Percentiles rank a stretch among this genome's conserved stretches.
Evolutionary conservation across 2,113 vertebrate species (phyloP).

Genomic region (Phrynosoma platyrhinos): DNA sequence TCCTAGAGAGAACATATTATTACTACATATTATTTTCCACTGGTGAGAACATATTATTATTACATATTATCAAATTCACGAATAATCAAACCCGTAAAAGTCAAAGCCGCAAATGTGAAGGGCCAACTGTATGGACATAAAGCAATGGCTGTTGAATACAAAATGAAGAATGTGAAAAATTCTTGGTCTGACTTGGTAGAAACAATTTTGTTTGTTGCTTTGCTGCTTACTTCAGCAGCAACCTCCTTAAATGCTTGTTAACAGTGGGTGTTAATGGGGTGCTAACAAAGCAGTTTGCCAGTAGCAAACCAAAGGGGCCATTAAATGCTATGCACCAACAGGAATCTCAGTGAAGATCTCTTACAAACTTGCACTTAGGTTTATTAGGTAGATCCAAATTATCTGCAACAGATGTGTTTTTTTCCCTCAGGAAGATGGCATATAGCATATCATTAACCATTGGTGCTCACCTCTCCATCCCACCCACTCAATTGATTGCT

Average conservation of each 20-base stretch:
- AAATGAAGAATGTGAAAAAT: background rate
- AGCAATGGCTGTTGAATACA: background rate
- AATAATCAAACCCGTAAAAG: too few relatives aligned
- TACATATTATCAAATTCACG: background rate
- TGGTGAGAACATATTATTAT: background rate
- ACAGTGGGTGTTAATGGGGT: background rate
- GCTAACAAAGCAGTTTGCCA: conserved; percentile 1
- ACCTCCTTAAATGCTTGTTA: background rate
- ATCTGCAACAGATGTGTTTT: background rate
- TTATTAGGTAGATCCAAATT: background rate
- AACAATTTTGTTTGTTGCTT: background rate
- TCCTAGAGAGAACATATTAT: too few relatives aligned
- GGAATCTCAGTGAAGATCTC: background rate
- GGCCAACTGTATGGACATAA: background rate
- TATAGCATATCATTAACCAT: background rate
- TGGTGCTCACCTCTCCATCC: background rate
- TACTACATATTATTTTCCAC: too few relatives aligned
- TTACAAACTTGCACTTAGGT: background rate
- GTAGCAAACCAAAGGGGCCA: background rate
- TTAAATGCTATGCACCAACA: background rate
- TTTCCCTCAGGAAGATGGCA: background rate
- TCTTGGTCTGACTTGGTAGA: background rate
- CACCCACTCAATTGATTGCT: background rate
- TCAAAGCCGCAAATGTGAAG: too few relatives aligned
- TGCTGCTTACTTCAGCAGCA: background rate